Evolutionary conservation across 30 jellyfish, hydroid and myxozoan species (phyloP), one percentile per base, ranked within the genome.

Genomic region (Turritopsis rubra): DNA sequence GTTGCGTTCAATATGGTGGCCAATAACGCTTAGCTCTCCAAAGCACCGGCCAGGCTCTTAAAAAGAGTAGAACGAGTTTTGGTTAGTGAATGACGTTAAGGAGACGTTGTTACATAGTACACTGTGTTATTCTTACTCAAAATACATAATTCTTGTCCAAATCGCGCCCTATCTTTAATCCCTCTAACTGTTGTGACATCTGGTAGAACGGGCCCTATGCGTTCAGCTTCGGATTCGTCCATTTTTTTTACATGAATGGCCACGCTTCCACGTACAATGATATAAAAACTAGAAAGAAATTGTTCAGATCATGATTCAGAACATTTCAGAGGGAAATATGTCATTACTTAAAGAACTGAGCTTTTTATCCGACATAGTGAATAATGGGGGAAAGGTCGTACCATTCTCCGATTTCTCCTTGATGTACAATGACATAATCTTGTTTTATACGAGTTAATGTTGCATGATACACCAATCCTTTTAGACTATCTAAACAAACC

Each of bases 21-120:
- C 84, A 27, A 92, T 72, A 21, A 92, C 95, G 29, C 97, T 84
- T 23, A 92, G 78, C 75, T 92, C 98, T 1, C 98, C 98, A 79
- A 92, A 92, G 70, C 98, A 87, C 17, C 98, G 96, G 20, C 98
- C 98, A 9, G 96, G 72, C 25, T 85, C 98, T 88, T 31, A 5
- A 22, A 68, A 22, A 26, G 5, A 41, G 5, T 3, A 41, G 60
- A 41, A n/a, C n/a, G 60, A 41, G 60, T 41, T 41, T 41, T 41
- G n/a, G n/a, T n/a, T n/a, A n/a, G n/a, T n/a, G 18, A 52, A 20
- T 0, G 29, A 21, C 19, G 16, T 19, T 5, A 31, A 52, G 29
- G 54, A 52, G 29, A n/a, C 27, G 29, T 52, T 68, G 16, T 52
- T 80, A 20, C 1, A 8, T 5, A 31, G 21, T 16, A 0, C 0